Conservation (phyloP, 2,797 vertebrate genomes). For the Cyprinodon diabolis region DNA sequence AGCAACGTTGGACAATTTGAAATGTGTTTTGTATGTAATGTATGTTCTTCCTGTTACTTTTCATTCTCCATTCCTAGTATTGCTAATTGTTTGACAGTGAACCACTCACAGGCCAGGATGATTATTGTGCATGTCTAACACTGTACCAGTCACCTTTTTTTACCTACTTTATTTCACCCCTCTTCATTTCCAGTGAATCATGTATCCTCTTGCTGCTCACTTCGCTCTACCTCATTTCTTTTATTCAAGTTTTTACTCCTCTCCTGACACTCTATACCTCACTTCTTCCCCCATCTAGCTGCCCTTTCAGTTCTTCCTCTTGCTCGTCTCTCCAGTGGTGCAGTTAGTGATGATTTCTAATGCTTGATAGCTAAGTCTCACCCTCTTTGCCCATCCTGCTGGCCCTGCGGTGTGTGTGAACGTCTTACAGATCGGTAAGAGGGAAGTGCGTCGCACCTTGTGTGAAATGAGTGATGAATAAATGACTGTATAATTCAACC, state of each 20-base stretch:
- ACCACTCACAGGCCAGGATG: conserved; percentile 17
- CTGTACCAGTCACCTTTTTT: conserved; percentile 42
- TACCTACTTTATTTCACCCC: conserved; percentile 13
- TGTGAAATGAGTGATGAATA: conserved; percentile 75
- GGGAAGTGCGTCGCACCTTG: conserved; percentile 65
- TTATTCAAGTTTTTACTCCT: conserved; percentile 8
- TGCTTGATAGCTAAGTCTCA: conserved; percentile 61
- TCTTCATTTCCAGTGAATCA: conserved; percentile 11
- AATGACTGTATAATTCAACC: conserved; percentile 72
- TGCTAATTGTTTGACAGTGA: conserved; percentile 11
- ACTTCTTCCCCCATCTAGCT: background rate
- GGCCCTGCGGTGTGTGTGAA: conserved; percentile 51
- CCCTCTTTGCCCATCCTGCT: conserved; percentile 65
- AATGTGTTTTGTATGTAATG: too few species aligned
- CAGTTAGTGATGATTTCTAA: conserved; percentile 69
- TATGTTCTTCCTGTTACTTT: too few species aligned
- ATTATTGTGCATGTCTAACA: conserved; percentile 24
- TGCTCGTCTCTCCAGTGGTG: conserved; percentile 49
- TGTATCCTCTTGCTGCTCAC: background rate
- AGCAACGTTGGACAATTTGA: too few species aligned
- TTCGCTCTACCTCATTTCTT: conserved; percentile 12
- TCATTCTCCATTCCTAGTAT: background rate
- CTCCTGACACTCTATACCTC: conserved; percentile 21
- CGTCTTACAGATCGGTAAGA: conserved; percentile 64
- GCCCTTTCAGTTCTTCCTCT: conserved; percentile 23